Base-by-base conservation (phyloP, 1,140 invertebrate species). In the Musca vetustissima region DNA sequence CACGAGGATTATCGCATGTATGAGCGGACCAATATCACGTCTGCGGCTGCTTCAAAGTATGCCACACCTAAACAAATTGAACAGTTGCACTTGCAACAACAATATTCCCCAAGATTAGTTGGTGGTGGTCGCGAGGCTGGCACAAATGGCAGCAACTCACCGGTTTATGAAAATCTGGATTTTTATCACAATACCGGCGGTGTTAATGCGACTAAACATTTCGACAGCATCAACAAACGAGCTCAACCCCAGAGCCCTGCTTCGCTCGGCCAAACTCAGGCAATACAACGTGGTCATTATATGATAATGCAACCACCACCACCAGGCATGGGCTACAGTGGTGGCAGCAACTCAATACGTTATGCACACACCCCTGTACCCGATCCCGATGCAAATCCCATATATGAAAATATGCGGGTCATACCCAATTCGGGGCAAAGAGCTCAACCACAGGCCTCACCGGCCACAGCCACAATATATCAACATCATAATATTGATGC, bases 101-200 rank as follows among this genome's bases (percentile, higher is more conserved):
- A 70, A 74, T 64, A 77, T 43, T 43, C 36, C 13, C 81, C 36
- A 6, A 43, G 36, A 43, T 43, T 43, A 2, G 11, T 43, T 43
- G 36, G 36, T 43, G 36, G 36, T 11, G 36, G 28, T 28, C 6
- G 36, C 2, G 36, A 43, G 36, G 36, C 36, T 13, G 71, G 74
- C 80, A 21, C 81, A 82, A 73, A 78, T 81, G 22, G 48, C 17
- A 32, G 48, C 19, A 25, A 49, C 19, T 83, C 86, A 61, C 90
- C 88, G 28, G 89, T 93, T 22, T 93, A 93, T 79, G 92, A 93
- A 80, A 93, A 94, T 81, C 86, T 93, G 49, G 91, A 92, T 70
- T 92, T 91, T 80, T 92, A 61, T 64, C 53, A 57, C 4, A 48
- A 21, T 24, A n/a, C 25, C 14, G 28, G 13, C 14, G 48, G 55